Base-by-base conservation (phyloP, 2,113 vertebrate genomes). In the Zosterops pallidus region DNA sequence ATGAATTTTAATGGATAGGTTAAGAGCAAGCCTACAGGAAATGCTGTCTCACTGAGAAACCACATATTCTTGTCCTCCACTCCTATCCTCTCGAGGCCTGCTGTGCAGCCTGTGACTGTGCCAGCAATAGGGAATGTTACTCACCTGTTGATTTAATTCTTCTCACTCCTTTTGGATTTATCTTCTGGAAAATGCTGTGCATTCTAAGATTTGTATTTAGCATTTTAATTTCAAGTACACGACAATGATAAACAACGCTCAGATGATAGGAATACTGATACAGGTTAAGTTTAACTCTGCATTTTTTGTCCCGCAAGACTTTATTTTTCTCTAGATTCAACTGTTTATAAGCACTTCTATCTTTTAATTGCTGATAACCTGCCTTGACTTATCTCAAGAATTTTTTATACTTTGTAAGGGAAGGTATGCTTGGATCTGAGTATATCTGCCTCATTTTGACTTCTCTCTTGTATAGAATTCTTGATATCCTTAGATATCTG, bases 161-260 rank as follows among this genome's bases (percentile, higher is more conserved):
- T 85, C 83, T 83, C 80, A 23, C 25, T 90, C n/a, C n/a, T 69
- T 97, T 95, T 80, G 92, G 24, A 68, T 95, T 85, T 91, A 53
- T 94, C 71, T 96, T 90, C 72, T 78, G 57, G 63, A 96, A 95
- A 95, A 86, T 69, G 47, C 18, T 89, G 90, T 80, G 65, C 68
- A 65, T 94, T 77, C 42, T 91, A 91, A 89, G 75, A 83, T 74
- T 95, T 80, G 67, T 91, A 60, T 92, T 90, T 52, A 92, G 44
- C 75, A 74, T 97, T 96, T 97, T 96, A 83, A 86, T 95, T 95
- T 97, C 74, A 92, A 83, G 49, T 83, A 70, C 41, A 33, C 93
- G 72, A 37, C 52, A 92, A 42, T 47, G 44, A 86, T 83, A 86
- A 95, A 92, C 29, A 79, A 17, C 53, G 70, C 42, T 89, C 18